Evolutionary conservation across 1,140 invertebrate genomes (phyloP).

Genomic region (Rhopalosiphum padi): DNA sequence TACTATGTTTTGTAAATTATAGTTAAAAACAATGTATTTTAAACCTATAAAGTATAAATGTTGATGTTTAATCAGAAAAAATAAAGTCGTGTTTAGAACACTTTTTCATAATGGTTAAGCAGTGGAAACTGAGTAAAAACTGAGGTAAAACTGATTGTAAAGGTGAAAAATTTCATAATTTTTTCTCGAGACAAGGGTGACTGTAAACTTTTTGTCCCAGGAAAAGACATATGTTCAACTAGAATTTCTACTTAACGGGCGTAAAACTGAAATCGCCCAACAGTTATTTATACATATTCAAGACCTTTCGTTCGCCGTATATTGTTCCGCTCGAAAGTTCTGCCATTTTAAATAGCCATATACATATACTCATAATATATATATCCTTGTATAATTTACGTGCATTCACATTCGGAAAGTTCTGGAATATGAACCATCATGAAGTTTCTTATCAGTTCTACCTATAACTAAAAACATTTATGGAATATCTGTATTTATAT

Average conservation of each 20-base stretch:
- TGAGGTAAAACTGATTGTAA: constrained; percentile 13
- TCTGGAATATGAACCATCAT: not conserved
- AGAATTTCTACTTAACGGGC: constrained; percentile 22
- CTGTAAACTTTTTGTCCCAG: constrained; percentile 17
- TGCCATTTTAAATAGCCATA: constrained; percentile 23
- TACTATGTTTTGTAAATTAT: not conserved
- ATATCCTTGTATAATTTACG: not conserved
- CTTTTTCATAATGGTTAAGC: not conserved
- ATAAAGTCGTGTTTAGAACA: not conserved
- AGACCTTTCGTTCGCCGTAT: not conserved
- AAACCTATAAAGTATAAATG: not conserved
- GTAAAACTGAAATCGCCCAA: not conserved
- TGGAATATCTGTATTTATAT: not conserved
- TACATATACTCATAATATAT: not conserved
- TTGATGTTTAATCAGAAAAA: not conserved
- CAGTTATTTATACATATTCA: constrained; percentile 30
- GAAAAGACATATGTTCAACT: constrained; percentile 22
- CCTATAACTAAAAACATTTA: constrained; percentile 17
- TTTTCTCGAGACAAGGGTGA: not conserved
- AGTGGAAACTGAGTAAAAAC: constrained; percentile 4
- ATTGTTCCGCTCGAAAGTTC: constrained; percentile 22
- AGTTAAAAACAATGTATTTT: not conserved
- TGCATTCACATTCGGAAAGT: constrained; percentile 24
- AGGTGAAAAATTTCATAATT: constrained; percentile 11
- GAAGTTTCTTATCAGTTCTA: constrained; percentile 35